A percentile compares a stretch with the other conserved stretches of the same genome.
These are phyloP conservation scores for Galerucella nymphaeae DNA, from an alignment of 2,888 invertebrate genomes.

Conservation along the genomic window DNA sequence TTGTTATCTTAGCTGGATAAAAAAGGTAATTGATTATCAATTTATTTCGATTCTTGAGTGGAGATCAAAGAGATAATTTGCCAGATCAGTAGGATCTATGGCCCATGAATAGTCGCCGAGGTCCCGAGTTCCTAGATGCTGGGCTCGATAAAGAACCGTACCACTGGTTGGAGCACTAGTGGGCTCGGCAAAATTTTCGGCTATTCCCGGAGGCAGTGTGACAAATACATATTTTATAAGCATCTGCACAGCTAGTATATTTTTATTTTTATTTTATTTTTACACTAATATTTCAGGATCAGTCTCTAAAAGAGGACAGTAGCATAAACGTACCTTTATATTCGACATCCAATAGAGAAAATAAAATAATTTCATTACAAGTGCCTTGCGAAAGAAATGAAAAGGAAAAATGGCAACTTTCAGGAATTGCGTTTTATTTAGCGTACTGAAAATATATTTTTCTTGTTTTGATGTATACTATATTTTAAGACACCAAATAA, in stretches of 20 bases:
- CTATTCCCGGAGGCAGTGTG: too few relatives aligned
- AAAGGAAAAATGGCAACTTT: constrained; percentile 71
- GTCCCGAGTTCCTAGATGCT: too few relatives aligned
- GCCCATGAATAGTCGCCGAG: too few relatives aligned
- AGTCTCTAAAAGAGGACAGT: constrained; percentile 53
- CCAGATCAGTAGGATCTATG: too few relatives aligned
- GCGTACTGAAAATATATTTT: constrained; percentile 47
- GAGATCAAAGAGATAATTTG: too few relatives aligned
- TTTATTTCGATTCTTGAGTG: too few relatives aligned
- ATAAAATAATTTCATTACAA: constrained; percentile 57
- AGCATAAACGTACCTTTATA: constrained; percentile 59
- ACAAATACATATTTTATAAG: too few relatives aligned
- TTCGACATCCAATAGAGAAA: constrained; percentile 56
- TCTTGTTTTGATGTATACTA: not conserved
- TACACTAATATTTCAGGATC: constrained; percentile 43
- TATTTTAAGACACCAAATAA: not conserved
- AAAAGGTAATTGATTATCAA: constrained; percentile 62
- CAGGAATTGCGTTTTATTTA: constrained; percentile 73
- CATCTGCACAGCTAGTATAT: too few relatives aligned
- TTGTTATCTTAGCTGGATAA: constrained; percentile 72
- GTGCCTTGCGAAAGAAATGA: constrained; percentile 60
- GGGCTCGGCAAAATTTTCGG: too few relatives aligned
- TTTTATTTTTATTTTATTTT: not conserved
- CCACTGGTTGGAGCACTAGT: too few relatives aligned
- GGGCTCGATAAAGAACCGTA: too few relatives aligned